phyloP scores from a whole-genome alignment of 2,888 invertebrate species.

The Lithosia quadra region DNA sequence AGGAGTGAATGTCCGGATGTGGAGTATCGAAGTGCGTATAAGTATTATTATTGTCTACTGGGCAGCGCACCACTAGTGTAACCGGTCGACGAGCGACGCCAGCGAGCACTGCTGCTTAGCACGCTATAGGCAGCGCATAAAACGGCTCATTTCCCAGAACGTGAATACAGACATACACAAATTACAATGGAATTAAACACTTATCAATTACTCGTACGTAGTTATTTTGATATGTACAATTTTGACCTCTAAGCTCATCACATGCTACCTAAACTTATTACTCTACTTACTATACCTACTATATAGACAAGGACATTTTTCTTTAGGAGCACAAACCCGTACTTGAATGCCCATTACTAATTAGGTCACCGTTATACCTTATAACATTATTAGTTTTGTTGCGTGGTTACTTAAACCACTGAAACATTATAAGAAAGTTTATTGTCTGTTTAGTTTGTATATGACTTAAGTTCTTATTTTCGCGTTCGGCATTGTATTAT shows the following conservation, averaged over 20 bases:
- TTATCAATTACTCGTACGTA: neutral
- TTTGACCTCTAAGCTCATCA: neutral
- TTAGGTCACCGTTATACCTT: constrained; percentile 36
- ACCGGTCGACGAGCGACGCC: constrained; percentile 52
- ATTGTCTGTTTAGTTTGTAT: constrained; percentile 5
- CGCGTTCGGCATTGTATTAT: neutral
- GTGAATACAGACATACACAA: constrained; percentile 30
- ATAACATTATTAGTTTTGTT: constrained; percentile 37
- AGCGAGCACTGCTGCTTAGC: constrained; percentile 23
- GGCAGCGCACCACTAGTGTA: constrained; percentile 43
- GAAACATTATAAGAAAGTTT: constrained; percentile 11
- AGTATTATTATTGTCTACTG: constrained; percentile 70
- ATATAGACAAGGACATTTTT: constrained; percentile 18
- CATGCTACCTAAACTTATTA: neutral
- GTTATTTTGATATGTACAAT: neutral
- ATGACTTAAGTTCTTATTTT: neutral
- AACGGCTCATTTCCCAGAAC: constrained; percentile 47
- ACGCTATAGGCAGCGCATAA: constrained; percentile 36
- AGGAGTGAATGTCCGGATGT: constrained; percentile 39
- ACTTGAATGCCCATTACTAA: constrained; percentile 33
- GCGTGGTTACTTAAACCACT: constrained; percentile 28
- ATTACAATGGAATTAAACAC: constrained; percentile 23
- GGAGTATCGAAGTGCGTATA: constrained; percentile 41
- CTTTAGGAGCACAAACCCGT: constrained; percentile 26
- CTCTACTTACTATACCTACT: neutral